Evolutionary conservation across 1,140 invertebrate genomes (phyloP), one percentile per base, ranked within the genome.

Genomic region (Apolygus lucorum): DNA sequence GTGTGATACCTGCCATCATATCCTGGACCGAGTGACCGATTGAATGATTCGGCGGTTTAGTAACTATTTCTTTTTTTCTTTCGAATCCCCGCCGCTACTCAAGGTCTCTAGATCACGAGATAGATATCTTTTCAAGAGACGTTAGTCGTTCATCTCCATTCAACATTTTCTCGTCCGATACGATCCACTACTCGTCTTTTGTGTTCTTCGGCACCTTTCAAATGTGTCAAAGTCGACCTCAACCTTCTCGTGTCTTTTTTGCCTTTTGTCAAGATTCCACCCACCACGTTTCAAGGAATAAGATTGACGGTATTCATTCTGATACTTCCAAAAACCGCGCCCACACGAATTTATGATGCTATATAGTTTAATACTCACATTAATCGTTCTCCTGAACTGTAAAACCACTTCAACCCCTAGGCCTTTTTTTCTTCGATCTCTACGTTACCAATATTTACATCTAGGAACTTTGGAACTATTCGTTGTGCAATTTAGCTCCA

Each of bases 21-120:
- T n/a, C n/a, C n/a, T n/a, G 8, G 34, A 11, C 34, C 34, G 34
- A 22, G 54, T 59, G 54, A 59, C 54, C 54, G 54, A 59, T 59
- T 59, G 54, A 59, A 59, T 59, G 54, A 59, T 59, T 59, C 54
- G 54, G 54, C 54, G 54, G 54, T 11, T 59, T 59, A 49, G 34
- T 42, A 8, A 42, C 17, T 42, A 8, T 42, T 42, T 17, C 4
- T 42, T 42, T 42, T 42, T 17, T 59, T 59, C 22, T 59, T 22
- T 8, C 8, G 22, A 59, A 21, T 11, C 4, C 2, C 4, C 54
- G 54, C 54, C 54, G 22, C 54, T 59, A 8, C 54, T 22, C 54
- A 24, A 59, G 54, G 54, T 11, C 54, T 21, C 54, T 8, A 4
- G 4, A 4, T 4, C 34, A 21, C 8, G 8, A 8, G 11, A 11